Conservation (phyloP, 2,888 invertebrate species). For the Sepiola atlantica region DNA sequence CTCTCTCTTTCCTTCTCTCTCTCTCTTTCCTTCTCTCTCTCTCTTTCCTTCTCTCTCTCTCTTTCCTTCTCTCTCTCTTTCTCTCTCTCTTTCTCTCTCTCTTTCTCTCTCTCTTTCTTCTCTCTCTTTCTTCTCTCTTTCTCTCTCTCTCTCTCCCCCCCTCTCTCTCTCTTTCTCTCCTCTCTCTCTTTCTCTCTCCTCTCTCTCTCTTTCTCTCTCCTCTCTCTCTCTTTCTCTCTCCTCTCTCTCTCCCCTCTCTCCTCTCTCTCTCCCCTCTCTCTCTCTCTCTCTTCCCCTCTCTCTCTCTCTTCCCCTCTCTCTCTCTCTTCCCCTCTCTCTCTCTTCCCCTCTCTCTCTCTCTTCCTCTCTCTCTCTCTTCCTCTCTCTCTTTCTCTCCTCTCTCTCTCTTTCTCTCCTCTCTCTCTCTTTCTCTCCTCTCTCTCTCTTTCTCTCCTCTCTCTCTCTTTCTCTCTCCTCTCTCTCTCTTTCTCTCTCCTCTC, state of each 20-base stretch:
- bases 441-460: background rate
- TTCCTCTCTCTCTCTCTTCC: no score
- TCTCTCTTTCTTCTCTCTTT: background rate
- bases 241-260: background rate
- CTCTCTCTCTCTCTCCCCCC: no score
- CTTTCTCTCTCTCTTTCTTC: background rate
- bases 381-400: background rate
- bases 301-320: background rate
- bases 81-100: background rate
- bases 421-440: background rate
- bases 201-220: background rate
- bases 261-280: no score
- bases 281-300: background rate
- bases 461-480: background rate
- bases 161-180: background rate
- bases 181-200: background rate
- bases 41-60: background rate
- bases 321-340: background rate
- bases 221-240: background rate
- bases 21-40: background rate
- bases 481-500: background rate
- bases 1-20: background rate
- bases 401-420: background rate
- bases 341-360: background rate
- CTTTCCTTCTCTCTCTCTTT: background rate